These are phyloP conservation scores for Petrolisthes cinctipes DNA, from an alignment of 2,888 invertebrate species.

Conservation along the genomic window DNA sequence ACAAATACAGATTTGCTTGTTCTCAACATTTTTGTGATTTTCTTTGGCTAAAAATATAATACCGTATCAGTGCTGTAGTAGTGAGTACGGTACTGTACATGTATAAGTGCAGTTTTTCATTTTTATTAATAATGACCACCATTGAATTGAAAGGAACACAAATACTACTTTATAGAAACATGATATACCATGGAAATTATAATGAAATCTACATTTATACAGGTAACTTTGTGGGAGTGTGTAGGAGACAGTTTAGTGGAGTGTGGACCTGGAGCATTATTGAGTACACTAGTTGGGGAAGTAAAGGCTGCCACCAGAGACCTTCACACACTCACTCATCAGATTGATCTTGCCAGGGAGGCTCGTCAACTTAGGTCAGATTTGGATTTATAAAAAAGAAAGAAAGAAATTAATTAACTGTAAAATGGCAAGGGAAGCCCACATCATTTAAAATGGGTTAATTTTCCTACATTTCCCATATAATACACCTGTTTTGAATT, in stretches of 20 bases:
- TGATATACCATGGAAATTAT: background rate
- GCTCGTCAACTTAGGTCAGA: constrained; percentile 43
- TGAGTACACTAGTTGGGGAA: constrained; percentile 27
- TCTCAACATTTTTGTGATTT: too few relatives aligned
- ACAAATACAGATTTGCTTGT: too few relatives aligned
- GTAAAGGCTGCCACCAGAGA: constrained; percentile 12
- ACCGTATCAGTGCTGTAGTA: too few relatives aligned
- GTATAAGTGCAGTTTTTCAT: too few relatives aligned
- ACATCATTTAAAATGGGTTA: too few relatives aligned
- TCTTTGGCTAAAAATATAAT: too few relatives aligned
- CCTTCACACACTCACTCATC: constrained; percentile 31
- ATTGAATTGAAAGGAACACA: too few relatives aligned
- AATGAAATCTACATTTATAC: background rate
- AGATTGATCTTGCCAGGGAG: constrained; percentile 41
- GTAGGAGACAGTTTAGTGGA: constrained; percentile 23
- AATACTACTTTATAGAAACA: background rate
- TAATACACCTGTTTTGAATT: too few relatives aligned
- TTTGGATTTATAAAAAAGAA: background rate
- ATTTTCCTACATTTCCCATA: too few relatives aligned
- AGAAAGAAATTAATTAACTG: background rate
- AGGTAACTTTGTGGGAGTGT: constrained; percentile 42
- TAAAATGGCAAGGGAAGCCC: too few relatives aligned
- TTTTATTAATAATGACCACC: too few relatives aligned
- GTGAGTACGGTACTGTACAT: too few relatives aligned
- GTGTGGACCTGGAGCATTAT: constrained; percentile 9